phyloP scores from a whole-genome alignment of 1,140 invertebrate species.

The Pomacea maculata region DNA sequence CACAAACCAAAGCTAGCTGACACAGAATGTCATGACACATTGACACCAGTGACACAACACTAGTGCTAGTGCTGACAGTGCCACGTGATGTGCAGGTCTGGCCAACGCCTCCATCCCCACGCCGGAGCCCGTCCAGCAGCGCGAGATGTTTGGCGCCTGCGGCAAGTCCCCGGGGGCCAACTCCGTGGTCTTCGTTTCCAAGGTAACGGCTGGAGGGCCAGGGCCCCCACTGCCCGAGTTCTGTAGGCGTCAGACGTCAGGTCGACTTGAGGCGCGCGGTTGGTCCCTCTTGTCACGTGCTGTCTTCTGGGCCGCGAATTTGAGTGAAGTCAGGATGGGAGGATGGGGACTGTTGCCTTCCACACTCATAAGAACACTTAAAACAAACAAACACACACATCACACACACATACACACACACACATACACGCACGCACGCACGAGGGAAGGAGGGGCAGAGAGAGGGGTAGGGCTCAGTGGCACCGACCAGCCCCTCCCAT shows the following conservation, averaged over 20 bases:
- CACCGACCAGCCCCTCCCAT: too few relatives aligned
- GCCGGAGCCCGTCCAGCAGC: slow-evolving; percentile 58
- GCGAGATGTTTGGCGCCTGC: slow-evolving; percentile 63
- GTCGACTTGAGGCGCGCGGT: neutral
- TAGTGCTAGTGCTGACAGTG: too few relatives aligned
- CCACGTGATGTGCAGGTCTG: slow-evolving; percentile 43
- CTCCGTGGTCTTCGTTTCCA: slow-evolving; percentile 64
- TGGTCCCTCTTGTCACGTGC: neutral
- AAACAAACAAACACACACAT: neutral
- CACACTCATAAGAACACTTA: too few relatives aligned
- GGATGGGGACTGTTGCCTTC: too few relatives aligned
- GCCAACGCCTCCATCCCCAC: slow-evolving; percentile 64
- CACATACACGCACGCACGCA: neutral
- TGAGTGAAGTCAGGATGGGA: too few relatives aligned
- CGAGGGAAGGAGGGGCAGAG: neutral
- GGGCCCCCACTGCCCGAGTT: neutral
- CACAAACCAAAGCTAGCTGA: too few relatives aligned
- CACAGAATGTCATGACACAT: too few relatives aligned
- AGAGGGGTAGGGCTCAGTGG: too few relatives aligned
- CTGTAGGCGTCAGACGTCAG: neutral
- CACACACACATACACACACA: neutral
- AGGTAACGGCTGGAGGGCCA: slow-evolving; percentile 39
- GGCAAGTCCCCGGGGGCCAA: slow-evolving; percentile 56
- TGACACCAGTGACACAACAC: too few relatives aligned
- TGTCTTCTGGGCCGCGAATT: neutral